Evolutionary conservation across 2,797 vertebrate genomes (phyloP), one percentile per base, ranked within the genome.

Genomic region (Synaphobranchus kaupii): DNA sequence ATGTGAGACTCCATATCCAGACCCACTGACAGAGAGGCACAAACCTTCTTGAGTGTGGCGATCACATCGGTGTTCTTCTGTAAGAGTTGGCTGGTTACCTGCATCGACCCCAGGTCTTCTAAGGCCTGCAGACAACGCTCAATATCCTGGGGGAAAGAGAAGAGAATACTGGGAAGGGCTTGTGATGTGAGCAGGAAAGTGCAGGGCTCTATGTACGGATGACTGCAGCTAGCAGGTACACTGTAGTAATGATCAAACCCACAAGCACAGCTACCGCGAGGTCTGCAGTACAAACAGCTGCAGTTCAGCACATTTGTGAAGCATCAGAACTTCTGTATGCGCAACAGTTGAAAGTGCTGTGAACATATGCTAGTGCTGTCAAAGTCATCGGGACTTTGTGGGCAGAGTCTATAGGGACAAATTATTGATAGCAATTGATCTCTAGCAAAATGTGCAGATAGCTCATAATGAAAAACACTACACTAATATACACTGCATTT

Each of bases 31-130:
- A 52, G 0, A 22, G 25, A 22, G 31, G 63, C 34, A 34, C 68
- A 54, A 68, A 99, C 98, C 97, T 99, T 99, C 88, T 99, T 99
- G 86, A 99, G 94, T 0, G 98, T 99, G 54, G 98, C 97, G 89
- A 99, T 99, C 83, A 99, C 97, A 0, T 99, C 98, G 0, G 98
- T 97, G 87, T 99, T 98, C 94, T 98, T 99, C 91, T 99, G 99
- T 15, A 99, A 96, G 89, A 98, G 98, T 89, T 99, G 97, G 83
- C 98, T 98, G 78, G 98, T 99, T 93, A 99, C 98, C 20, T 98
- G 98, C 50, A 99, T 95, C 0, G 95, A 95, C 56, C 97, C 97
- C 10, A 99, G 96, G 91, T 98, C 97, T 87, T 96, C 97, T 3
- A 99, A 94, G 0, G 98, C 98, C 20, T 94, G 96, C 91, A 99